phyloP scores from a whole-genome alignment of 2,113 vertebrate species.

The Cygnus buccinator region DNA sequence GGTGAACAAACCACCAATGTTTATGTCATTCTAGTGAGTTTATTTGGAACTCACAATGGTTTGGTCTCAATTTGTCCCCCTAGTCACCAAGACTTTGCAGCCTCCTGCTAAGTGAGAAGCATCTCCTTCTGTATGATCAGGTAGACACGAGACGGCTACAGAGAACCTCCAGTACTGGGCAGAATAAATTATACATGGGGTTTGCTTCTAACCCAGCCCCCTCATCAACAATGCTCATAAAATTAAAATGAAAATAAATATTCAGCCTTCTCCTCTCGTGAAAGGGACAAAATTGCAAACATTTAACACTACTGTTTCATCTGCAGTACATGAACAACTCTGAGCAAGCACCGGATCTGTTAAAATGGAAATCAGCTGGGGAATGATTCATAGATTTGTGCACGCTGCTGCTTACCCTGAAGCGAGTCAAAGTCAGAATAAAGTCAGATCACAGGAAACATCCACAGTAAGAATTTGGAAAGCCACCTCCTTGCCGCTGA shows the following conservation, averaged over 20 bases:
- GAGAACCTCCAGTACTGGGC: neutral
- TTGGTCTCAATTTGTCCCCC: neutral
- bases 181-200: neutral
- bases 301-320: neutral
- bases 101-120: neutral
- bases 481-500: constrained; percentile 70
- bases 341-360: neutral
- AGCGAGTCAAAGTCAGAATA: constrained; percentile 57
- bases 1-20: neutral
- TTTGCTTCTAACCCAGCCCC: neutral
- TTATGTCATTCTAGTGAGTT: neutral
- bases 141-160: neutral
- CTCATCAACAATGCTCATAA: neutral
- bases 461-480: constrained; percentile 1
- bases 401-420: neutral
- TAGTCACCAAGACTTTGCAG: neutral
- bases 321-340: neutral
- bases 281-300: neutral
- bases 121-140: neutral
- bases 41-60: neutral
- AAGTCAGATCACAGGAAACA: constrained; percentile 54
- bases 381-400: neutral
- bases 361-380: neutral
- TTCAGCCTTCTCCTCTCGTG: neutral
- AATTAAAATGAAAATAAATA: neutral